phyloP scores from a whole-genome alignment of 1,140 invertebrate species.

The Acyrthosiphon pisum region DNA sequence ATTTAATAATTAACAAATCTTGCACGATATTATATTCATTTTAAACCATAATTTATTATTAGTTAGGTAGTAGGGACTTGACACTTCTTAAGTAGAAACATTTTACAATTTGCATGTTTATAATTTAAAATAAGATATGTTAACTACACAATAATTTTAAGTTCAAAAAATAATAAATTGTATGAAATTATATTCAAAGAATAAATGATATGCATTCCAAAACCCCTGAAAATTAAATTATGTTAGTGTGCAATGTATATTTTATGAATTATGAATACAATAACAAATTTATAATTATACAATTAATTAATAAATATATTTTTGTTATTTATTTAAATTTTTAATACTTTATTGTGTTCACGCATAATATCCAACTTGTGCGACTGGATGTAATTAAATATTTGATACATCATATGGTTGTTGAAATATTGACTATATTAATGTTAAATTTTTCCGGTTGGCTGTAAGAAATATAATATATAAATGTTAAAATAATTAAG shows the following conservation, averaged over 20 bases:
- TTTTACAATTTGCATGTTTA: slow-evolving; percentile 1
- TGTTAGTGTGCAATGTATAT: background rate
- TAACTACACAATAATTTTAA: background rate
- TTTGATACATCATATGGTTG: background rate
- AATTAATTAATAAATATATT: no score
- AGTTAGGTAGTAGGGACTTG: background rate
- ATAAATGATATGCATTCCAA: background rate
- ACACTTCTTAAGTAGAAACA: background rate
- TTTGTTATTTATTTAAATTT: no score
- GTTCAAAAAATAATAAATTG: background rate
- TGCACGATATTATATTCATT: slow-evolving; percentile 14
- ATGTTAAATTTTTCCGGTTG: background rate
- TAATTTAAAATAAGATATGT: background rate
- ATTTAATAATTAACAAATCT: slow-evolving; percentile 1
- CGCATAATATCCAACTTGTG: background rate
- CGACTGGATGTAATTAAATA: background rate
- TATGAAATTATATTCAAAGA: background rate
- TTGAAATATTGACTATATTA: background rate
- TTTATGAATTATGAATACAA: background rate
- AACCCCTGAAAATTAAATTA: background rate
- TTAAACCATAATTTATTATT: background rate
- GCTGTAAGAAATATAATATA: background rate
- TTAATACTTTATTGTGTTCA: background rate
- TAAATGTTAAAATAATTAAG: background rate
- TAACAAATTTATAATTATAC: no score